Conservation (phyloP, 2,888 invertebrate species). For the Priocnemis perturbator region DNA sequence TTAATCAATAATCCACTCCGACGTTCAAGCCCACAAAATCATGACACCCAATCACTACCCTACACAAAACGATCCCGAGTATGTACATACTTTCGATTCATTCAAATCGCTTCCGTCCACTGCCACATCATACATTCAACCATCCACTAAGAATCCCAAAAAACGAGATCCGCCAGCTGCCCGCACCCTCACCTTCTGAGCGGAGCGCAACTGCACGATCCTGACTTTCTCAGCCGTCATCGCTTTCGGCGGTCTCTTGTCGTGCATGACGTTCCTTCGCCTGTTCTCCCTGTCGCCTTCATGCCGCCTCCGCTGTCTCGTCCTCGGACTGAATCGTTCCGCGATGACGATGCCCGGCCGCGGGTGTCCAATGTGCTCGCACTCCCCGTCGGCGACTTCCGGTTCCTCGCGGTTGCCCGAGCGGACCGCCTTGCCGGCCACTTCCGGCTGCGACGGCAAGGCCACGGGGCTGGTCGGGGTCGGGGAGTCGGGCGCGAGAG, state of each 20-base stretch:
- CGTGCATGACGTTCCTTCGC: constrained; percentile 35
- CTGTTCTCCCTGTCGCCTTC: not conserved
- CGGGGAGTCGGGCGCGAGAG: constrained; percentile 51
- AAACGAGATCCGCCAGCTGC: not conserved
- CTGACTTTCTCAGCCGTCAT: constrained; percentile 50
- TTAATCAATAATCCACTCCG: too few species aligned
- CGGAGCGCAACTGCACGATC: constrained; percentile 64
- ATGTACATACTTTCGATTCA: too few species aligned
- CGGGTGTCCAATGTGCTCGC: constrained; percentile 16
- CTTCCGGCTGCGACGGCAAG: constrained; percentile 43
- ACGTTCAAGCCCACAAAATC: too few species aligned
- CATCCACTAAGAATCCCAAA: not conserved
- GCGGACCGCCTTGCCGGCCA: not conserved
- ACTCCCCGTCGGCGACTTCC: not conserved
- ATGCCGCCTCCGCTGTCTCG: constrained; percentile 9
- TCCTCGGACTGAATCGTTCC: not conserved
- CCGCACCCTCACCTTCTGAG: constrained; percentile 67
- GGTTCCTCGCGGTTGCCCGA: not conserved
- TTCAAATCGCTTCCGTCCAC: too few species aligned
- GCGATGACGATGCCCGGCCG: too few species aligned
- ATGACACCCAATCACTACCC: too few species aligned
- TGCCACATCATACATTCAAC: too few species aligned
- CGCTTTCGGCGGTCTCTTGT: constrained; percentile 30
- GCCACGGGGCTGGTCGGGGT: constrained; percentile 52
- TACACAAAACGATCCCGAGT: too few species aligned